These are phyloP conservation scores for Drosophila seguyi DNA, from an alignment of 1,140 invertebrate species.

Conservation along the genomic window DNA sequence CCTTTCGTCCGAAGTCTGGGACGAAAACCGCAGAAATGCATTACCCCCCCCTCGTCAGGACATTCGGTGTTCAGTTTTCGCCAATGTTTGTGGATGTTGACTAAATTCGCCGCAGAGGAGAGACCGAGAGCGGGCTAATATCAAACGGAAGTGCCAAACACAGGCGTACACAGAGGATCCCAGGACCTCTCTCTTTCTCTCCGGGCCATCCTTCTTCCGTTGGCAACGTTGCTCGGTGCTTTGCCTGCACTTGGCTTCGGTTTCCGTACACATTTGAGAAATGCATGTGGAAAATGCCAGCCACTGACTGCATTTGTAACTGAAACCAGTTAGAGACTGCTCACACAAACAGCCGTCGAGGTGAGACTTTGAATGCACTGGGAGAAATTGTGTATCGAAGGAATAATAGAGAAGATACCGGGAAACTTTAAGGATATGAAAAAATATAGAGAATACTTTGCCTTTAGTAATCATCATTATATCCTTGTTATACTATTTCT, in stretches of 20 bases:
- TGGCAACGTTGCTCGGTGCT: conserved; percentile 48
- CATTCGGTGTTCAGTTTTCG: conserved; percentile 47
- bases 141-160: conserved; percentile 76
- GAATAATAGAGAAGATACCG: background rate
- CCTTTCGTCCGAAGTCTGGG: conserved; percentile 21
- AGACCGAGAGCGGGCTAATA: conserved; percentile 71
- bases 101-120: conserved; percentile 73
- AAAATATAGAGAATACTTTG: too few species aligned
- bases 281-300: conserved; percentile 81
- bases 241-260: conserved; percentile 71
- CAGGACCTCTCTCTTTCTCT: conserved; percentile 4
- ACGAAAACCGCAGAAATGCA: conserved; percentile 75
- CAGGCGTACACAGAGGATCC: conserved; percentile 33
- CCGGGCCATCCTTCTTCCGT: conserved; percentile 70
- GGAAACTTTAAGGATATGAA: too few species aligned
- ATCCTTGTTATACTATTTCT: conserved; percentile 1
- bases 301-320: conserved; percentile 71
- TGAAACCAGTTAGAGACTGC: conserved; percentile 43
- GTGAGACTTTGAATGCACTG: conserved; percentile 17
- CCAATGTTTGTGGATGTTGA: conserved; percentile 60
- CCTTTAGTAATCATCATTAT: too few species aligned
- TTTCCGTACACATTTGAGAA: conserved; percentile 79
- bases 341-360: conserved; percentile 15
- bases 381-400: background rate
- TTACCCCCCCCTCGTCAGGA: conserved; percentile 27